Conservation (phyloP, 1,140 invertebrate species). For the Gryon sp. region DNA sequence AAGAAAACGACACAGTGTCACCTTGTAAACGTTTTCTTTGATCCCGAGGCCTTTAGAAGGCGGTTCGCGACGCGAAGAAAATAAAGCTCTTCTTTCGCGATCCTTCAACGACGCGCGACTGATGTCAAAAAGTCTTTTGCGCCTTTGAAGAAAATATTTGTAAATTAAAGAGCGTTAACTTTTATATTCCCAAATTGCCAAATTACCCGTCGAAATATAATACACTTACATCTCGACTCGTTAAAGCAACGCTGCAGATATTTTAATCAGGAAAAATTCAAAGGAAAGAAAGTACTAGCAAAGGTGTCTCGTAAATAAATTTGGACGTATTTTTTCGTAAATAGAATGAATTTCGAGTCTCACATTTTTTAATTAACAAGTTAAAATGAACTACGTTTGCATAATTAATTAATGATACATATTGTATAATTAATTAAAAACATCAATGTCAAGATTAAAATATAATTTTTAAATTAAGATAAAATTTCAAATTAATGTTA, state of each 20-base stretch:
- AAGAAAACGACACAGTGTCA: slow-evolving; percentile 41
- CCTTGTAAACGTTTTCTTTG: slow-evolving; percentile 57
- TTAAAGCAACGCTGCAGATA: not conserved
- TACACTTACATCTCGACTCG: slow-evolving; percentile 2
- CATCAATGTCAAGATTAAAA: too few relatives aligned
- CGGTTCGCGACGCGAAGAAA: slow-evolving; percentile 34
- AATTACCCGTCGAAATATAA: slow-evolving; percentile 45
- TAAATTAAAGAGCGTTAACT: slow-evolving; percentile 54
- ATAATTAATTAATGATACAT: too few relatives aligned
- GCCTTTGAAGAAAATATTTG: slow-evolving; percentile 60
- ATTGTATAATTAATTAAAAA: too few relatives aligned
- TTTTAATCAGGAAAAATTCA: too few relatives aligned
- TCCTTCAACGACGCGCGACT: slow-evolving; percentile 45
- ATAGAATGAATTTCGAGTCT: too few relatives aligned
- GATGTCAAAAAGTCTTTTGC: slow-evolving; percentile 49
- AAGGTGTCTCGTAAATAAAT: not conserved
- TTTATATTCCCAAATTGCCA: slow-evolving; percentile 19
- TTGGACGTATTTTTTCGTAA: too few relatives aligned
- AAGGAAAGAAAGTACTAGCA: too few relatives aligned
- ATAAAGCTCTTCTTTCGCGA: slow-evolving; percentile 57
- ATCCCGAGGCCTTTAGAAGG: slow-evolving; percentile 39
- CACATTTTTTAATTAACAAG: too few relatives aligned
- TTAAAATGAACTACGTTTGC: too few relatives aligned
- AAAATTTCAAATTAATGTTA: too few relatives aligned
- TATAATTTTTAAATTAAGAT: too few relatives aligned